Base-by-base conservation (phyloP, 2,888 invertebrate species). In the Tridacna gigas region DNA sequence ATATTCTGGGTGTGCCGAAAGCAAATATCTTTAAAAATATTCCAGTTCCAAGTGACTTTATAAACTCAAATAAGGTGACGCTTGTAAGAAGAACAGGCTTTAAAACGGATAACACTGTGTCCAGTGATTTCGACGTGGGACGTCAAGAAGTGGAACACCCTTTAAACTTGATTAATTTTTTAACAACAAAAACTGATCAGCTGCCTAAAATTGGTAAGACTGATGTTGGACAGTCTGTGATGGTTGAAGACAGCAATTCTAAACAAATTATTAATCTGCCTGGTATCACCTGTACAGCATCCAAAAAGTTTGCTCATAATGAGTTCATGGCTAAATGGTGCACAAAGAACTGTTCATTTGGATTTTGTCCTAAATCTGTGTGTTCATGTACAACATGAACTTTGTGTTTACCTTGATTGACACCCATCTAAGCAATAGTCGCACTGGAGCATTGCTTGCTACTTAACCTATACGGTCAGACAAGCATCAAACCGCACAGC, bases 291-390 rank as follows among this genome's bases (percentile, higher is more conserved):
- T 82, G 82, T 66, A 75, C 73, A 63, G 80, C 81, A 9, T 86
- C 86, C 0, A 47, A 63, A 20, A 45, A 74, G 2, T 83, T 80
- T 56, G 48, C 79, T 22, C 79, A 86, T 37, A 81, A 83, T 56
- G 69, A 71, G 12, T 74, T 28, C 66, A 87, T 87, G 86, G 74
- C 77, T 2, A 63, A 75, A 9, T 87, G 86, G 86, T 87, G 86
- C 47, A 77, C 78, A 56, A 77, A 76, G 26, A 87, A 87, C 37
- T 87, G 86, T 63, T 73, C 79, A 0, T 81, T 79, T 48, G 86
- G 86, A 11, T 87, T 83, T 71, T 87, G 86, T 75, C 86, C 86
- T 18, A 61, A 60, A 12, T 63, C 84, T 0, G 81, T 83, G 12
- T 87, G 86, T 45, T 47, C 74, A 13, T 83, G 86, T 77, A 78